phyloP scores from a whole-genome alignment of 2,113 vertebrate genomes.

The Gopherus flavomarginatus region DNA sequence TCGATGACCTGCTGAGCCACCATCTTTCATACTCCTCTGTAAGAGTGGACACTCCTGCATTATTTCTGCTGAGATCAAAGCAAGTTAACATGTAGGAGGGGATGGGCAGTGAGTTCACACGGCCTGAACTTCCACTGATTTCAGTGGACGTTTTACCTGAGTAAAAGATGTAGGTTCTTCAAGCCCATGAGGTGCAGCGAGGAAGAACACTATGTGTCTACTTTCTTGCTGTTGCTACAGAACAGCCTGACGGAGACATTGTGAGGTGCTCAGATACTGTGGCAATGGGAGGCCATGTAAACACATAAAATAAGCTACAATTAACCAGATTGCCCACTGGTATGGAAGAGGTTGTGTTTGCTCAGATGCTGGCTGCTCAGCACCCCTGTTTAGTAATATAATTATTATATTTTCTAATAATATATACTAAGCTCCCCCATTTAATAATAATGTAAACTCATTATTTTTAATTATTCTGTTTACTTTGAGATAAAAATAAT shows the following conservation, averaged over 20 bases:
- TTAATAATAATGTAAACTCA: conserved; percentile 14
- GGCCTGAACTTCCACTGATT: not conserved
- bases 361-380: not conserved
- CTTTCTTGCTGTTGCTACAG: not conserved
- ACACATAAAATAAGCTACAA: not conserved
- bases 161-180: rapidly evolving
- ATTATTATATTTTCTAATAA: not conserved
- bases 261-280: not conserved
- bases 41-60: not conserved
- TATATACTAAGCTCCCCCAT: not conserved
- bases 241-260: not conserved
- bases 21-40: not conserved
- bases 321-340: not conserved
- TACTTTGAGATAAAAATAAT: conserved; percentile 33
- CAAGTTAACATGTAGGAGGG: not conserved
- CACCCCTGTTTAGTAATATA: not conserved
- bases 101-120: rapidly evolving
- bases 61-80: not conserved
- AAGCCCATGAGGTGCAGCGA: not conserved
- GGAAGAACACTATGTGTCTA: not conserved
- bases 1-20: not conserved
- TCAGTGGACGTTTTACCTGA: not conserved
- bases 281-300: not conserved
- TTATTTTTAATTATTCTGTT: conserved; percentile 50
- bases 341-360: not conserved